These are phyloP conservation scores for Chironomus tentans DNA, from an alignment of 2,888 invertebrate genomes.

Conservation along the genomic window DNA sequence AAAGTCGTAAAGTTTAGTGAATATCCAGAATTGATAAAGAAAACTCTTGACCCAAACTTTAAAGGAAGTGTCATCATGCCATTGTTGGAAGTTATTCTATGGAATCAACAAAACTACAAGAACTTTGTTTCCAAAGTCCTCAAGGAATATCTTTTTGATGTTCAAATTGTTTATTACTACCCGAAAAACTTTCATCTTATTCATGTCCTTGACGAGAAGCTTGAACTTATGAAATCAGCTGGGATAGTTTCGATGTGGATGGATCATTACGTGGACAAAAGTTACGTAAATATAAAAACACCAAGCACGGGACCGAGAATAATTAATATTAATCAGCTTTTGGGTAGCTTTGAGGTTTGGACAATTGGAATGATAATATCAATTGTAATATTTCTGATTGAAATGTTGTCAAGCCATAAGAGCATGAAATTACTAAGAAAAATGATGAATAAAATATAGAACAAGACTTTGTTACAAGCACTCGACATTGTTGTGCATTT, in stretches of 20 bases:
- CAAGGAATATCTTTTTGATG: conserved; percentile 13
- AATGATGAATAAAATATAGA: background rate
- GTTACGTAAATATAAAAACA: background rate
- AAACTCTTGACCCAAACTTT: background rate
- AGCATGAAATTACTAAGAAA: background rate
- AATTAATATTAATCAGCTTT: background rate
- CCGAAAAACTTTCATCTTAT: conserved; percentile 1
- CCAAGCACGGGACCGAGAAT: background rate
- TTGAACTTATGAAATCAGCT: background rate
- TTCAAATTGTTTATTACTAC: conserved; percentile 5
- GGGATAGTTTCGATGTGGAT: background rate
- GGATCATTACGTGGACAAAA: conserved; percentile 7
- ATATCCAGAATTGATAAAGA: background rate
- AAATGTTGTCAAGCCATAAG: background rate
- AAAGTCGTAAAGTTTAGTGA: conserved; percentile 5
- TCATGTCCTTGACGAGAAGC: background rate
- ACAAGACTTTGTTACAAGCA: background rate
- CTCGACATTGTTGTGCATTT: background rate
- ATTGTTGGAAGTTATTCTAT: background rate
- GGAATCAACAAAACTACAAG: conserved; percentile 4
- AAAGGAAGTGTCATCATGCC: background rate
- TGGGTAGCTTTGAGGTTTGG: background rate
- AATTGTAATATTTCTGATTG: background rate
- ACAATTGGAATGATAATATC: background rate
- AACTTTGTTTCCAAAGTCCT: background rate